phyloP scores from a whole-genome alignment of 2,888 invertebrate species.

The Quadroppia sp. region DNA sequence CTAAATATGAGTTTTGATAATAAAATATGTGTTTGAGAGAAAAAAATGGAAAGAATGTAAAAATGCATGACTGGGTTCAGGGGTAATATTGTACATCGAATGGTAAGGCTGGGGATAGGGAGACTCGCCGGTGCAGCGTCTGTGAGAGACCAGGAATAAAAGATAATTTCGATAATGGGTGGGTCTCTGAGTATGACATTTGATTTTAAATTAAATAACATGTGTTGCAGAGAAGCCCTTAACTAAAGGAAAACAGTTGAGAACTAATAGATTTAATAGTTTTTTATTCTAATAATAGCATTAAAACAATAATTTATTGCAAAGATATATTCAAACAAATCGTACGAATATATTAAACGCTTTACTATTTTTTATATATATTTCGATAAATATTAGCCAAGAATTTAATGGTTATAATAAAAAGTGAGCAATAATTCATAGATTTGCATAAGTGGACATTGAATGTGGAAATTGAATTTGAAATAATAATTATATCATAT shows the following conservation, averaged over 20 bases:
- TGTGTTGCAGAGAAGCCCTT: neutral
- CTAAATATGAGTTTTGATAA: conserved; percentile 17
- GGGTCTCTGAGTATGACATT: conserved; percentile 36
- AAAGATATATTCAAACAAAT: conserved; percentile 24
- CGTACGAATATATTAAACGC: neutral
- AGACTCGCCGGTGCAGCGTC: neutral
- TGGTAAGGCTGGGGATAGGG: neutral
- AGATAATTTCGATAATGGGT: conserved; percentile 33
- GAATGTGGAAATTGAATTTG: conserved; percentile 8
- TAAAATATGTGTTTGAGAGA: conserved; percentile 16
- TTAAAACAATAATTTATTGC: conserved; percentile 32
- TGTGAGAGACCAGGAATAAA: neutral
- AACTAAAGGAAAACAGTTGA: conserved; percentile 27
- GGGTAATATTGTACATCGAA: conserved; percentile 26
- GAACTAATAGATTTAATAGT: conserved; percentile 26
- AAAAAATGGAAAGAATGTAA: neutral
- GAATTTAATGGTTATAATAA: neutral
- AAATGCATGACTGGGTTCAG: conserved; percentile 24
- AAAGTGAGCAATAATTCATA: neutral
- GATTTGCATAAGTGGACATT: neutral
- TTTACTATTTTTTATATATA: neutral
- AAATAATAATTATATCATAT: conserved; percentile 20
- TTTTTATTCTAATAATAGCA: neutral
- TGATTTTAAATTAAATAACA: conserved; percentile 36
- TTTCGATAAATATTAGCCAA: conserved; percentile 8